These are phyloP conservation scores for Bufo gargarizans DNA, from an alignment of 2,113 vertebrate genomes.

Conservation along the genomic window DNA sequence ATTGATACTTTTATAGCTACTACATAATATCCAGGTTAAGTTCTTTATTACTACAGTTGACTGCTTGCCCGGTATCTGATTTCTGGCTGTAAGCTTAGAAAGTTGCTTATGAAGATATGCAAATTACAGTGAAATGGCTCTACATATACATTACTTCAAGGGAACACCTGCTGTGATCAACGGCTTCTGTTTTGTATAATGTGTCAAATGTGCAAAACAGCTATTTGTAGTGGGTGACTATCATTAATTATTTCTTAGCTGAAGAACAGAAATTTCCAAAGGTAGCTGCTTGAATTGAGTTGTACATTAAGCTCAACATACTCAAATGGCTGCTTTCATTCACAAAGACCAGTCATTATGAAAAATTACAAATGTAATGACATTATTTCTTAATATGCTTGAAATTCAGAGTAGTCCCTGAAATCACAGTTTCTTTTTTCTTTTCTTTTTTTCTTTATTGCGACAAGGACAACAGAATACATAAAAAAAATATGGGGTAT, in stretches of 20 bases:
- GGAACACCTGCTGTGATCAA: slow-evolving; percentile 16
- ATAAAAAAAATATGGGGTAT: too few species aligned
- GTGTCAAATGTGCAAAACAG: slow-evolving; percentile 26
- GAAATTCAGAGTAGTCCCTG: too few species aligned
- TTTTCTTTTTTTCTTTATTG: neutral
- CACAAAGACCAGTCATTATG: neutral
- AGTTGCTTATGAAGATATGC: slow-evolving; percentile 6
- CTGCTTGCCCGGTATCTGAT: neutral
- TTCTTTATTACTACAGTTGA: slow-evolving; percentile 28
- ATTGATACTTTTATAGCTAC: slow-evolving; percentile 12
- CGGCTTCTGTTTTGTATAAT: slow-evolving; percentile 12
- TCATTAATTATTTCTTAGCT: neutral
- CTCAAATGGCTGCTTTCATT: neutral
- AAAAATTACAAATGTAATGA: neutral
- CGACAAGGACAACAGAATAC: too few species aligned
- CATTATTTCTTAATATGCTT: neutral
- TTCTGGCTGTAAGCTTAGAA: slow-evolving; percentile 6
- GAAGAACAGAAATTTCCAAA: neutral
- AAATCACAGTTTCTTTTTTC: neutral
- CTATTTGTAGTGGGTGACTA: neutral
- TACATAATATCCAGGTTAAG: slow-evolving; percentile 27
- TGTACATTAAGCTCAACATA: neutral
- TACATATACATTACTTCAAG: slow-evolving; percentile 25
- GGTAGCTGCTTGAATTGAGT: neutral
- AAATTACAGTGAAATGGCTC: neutral